Percentiles rank a stretch among this genome's conserved stretches.
Conservation (phyloP, 2,888 invertebrate species). For the Meliscaeva auricollis region DNA sequence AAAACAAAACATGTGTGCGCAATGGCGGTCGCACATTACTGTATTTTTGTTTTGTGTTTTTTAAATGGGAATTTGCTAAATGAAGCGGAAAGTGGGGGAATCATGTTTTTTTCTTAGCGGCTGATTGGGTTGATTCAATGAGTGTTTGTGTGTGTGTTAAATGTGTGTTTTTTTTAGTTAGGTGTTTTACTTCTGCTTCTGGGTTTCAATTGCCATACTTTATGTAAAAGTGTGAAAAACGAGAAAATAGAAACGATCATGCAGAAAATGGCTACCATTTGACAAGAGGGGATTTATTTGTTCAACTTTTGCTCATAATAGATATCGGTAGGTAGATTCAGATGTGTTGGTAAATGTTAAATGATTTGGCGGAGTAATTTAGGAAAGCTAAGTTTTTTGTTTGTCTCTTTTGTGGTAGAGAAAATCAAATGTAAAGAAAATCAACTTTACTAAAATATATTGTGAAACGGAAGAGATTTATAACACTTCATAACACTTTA, state of each 20-base stretch:
- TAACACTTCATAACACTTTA: no score
- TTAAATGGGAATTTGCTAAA: constrained; percentile 51
- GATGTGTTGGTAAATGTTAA: no score
- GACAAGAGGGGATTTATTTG: constrained; percentile 30
- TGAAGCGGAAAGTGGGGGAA: constrained; percentile 75
- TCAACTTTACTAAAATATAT: no score
- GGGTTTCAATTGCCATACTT: constrained; percentile 50
- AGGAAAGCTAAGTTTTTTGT: no score
- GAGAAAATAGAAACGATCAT: constrained; percentile 75
- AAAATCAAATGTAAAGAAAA: no score
- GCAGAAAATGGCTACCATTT: constrained; percentile 75
- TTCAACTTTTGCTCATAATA: no score
- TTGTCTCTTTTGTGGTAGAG: no score
- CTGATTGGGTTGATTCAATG: constrained; percentile 70
- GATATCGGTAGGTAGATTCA: no score
- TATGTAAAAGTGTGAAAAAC: constrained; percentile 61
- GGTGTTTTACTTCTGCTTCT: constrained; percentile 30
- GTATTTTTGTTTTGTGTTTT: constrained; percentile 17
- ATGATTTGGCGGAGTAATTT: no score
- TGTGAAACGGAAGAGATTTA: no score
- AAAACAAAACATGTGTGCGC: constrained; percentile 63
- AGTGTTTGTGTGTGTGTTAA: constrained; percentile 20
- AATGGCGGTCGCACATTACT: constrained; percentile 66
- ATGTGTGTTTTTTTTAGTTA: constrained; percentile 13
- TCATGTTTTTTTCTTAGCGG: constrained; percentile 53